A percentile compares a stretch with the other conserved stretches of the same genome.
Conservation (phyloP, 2,888 invertebrate genomes). For the Fissipunctia ypsillon region DNA sequence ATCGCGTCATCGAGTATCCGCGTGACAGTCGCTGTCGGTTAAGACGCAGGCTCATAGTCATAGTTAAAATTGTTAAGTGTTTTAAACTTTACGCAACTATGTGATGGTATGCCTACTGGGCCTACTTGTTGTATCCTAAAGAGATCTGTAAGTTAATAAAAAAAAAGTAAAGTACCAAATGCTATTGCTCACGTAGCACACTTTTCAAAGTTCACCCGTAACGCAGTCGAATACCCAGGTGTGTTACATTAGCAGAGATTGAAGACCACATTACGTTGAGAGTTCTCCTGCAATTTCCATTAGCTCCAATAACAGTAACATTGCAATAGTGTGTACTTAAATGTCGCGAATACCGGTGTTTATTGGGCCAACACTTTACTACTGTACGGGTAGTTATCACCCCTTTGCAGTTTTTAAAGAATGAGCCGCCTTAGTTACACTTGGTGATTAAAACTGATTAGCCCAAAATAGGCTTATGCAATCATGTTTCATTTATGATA, state of each 20-base stretch:
- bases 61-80: not conserved
- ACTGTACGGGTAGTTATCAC: not conserved
- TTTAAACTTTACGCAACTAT: not conserved
- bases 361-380: not conserved
- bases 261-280: constrained; percentile 15
- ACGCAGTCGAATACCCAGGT: not conserved
- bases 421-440: not conserved
- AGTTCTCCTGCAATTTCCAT: constrained; percentile 6
- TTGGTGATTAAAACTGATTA: not conserved
- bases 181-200: not conserved
- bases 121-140: too few species aligned
- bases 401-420: not conserved
- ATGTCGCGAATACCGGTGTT: constrained; percentile 9
- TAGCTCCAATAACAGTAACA: constrained; percentile 16
- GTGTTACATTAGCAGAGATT: constrained; percentile 17
- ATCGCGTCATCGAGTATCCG: too few species aligned
- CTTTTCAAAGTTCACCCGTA: not conserved
- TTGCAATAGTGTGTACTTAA: not conserved
- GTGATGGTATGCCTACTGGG: too few species aligned
- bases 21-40: too few species aligned
- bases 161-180: too few species aligned
- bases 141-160: too few species aligned
- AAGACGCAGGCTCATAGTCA: too few species aligned
- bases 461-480: not conserved
- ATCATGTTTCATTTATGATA: not conserved